These are phyloP conservation scores for Nephila pilipes DNA, from an alignment of 1,140 invertebrate species.

Conservation along the genomic window DNA sequence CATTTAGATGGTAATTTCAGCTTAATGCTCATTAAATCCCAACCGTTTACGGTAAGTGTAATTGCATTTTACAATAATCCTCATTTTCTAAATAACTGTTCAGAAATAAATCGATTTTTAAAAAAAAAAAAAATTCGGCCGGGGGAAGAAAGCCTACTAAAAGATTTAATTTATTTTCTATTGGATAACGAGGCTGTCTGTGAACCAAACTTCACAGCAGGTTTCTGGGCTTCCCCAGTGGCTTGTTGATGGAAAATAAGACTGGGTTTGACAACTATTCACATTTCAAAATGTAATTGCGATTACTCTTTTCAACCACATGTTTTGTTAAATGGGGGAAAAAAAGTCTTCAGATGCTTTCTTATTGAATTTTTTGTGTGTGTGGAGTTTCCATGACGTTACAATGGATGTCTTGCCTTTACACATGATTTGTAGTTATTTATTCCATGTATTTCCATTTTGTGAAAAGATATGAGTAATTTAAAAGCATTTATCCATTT, in stretches of 20 bases:
- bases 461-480: too few relatives aligned
- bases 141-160: neutral
- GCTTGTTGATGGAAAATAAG: conserved; percentile 46
- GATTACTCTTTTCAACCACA: neutral
- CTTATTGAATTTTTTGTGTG: neutral
- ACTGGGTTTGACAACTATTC: conserved; percentile 49
- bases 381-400: neutral
- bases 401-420: neutral
- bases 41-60: neutral
- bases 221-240: conserved; percentile 18
- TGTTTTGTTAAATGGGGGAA: conserved; percentile 33
- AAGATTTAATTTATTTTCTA: conserved; percentile 4
- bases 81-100: neutral
- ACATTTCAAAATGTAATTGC: conserved; percentile 46
- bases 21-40: neutral
- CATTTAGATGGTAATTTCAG: too few relatives aligned
- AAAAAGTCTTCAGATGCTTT: neutral
- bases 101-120: neutral
- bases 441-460: too few relatives aligned
- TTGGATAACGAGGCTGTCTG: conserved; percentile 51
- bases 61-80: neutral
- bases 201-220: neutral
- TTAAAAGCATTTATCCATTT: too few relatives aligned
- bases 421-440: too few relatives aligned
- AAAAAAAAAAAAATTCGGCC: neutral